phyloP scores from a whole-genome alignment of 2,113 vertebrate species.

The Rana temporaria region DNA sequence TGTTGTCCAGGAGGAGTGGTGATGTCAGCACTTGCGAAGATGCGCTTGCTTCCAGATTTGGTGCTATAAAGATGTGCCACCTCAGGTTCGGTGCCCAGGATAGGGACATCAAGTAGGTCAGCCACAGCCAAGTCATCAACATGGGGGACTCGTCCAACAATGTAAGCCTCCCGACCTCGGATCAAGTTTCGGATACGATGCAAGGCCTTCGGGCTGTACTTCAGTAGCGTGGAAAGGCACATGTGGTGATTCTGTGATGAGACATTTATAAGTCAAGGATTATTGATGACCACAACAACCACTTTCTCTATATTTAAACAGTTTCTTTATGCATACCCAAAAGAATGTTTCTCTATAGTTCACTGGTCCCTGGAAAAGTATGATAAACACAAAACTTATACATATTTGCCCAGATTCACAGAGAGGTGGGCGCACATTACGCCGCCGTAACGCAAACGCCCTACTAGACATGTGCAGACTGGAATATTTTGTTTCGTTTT shows the following conservation, averaged over 20 bases:
- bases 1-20: constrained; percentile 77
- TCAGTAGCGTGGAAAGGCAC: constrained; percentile 86
- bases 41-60: constrained; percentile 82
- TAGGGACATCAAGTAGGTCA: constrained; percentile 80
- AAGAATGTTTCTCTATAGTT: no score
- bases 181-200: constrained; percentile 79
- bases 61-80: constrained; percentile 78
- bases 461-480: no score
- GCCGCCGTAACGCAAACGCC: no score
- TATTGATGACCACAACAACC: no score
- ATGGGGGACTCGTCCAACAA: constrained; percentile 79
- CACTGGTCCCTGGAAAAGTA: no score
- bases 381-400: no score
- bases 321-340: no score
- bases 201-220: constrained; percentile 85
- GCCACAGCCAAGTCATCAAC: constrained; percentile 86
- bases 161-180: constrained; percentile 77
- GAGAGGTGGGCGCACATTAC: no score
- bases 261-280: not conserved
- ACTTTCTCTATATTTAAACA: no score
- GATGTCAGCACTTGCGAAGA: constrained; percentile 77
- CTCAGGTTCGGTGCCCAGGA: constrained; percentile 82
- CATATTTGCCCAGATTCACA: no score
- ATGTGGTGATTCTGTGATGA: constrained; percentile 76
- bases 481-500: no score